These are phyloP conservation scores for Drosophila ochracea DNA, from an alignment of 2,888 invertebrate genomes.

Conservation along the genomic window DNA sequence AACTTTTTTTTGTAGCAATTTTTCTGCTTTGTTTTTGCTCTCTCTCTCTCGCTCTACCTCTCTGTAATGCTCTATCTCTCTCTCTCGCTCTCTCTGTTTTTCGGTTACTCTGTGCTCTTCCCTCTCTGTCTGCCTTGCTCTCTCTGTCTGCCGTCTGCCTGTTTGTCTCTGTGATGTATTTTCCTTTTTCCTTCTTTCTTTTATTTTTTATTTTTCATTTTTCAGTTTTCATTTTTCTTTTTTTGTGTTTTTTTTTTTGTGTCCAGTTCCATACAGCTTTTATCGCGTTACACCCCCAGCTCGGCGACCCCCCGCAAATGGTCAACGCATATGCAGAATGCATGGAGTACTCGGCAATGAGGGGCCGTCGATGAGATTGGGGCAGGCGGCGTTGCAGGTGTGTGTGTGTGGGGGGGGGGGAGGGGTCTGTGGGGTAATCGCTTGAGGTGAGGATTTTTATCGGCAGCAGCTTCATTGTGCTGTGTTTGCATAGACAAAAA, in stretches of 20 bases:
- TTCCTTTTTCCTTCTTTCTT: background rate
- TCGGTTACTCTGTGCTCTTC: background rate
- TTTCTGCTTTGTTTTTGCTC: constrained; percentile 10
- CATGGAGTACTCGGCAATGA: background rate
- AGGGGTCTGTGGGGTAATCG: constrained; percentile 5
- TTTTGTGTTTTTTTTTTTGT: background rate
- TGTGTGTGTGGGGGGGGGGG: background rate
- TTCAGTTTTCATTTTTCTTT: constrained; percentile 1
- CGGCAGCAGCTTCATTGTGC: constrained; percentile 63
- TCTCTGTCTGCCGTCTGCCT: constrained; percentile 4
- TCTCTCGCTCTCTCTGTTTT: background rate
- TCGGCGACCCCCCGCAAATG: constrained; percentile 16
- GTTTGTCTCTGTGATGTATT: constrained; percentile 26
- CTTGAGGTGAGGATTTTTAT: constrained; percentile 68
- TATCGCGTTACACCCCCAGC: constrained; percentile 56
- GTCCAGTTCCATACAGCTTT: constrained; percentile 54
- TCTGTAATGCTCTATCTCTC: background rate
- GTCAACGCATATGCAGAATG: constrained; percentile 57
- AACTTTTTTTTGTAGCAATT: constrained; percentile 41
- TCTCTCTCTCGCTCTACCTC: background rate
- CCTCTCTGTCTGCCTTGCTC: constrained; percentile 10
- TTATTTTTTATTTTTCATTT: background rate
- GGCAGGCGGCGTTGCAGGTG: background rate
- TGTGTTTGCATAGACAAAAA: constrained; percentile 55
- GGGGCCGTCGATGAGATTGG: background rate